Percentiles rank a stretch among this genome's conserved stretches.
These are phyloP conservation scores for Allacma fusca DNA, from an alignment of 2,888 invertebrate species.

Conservation along the genomic window DNA sequence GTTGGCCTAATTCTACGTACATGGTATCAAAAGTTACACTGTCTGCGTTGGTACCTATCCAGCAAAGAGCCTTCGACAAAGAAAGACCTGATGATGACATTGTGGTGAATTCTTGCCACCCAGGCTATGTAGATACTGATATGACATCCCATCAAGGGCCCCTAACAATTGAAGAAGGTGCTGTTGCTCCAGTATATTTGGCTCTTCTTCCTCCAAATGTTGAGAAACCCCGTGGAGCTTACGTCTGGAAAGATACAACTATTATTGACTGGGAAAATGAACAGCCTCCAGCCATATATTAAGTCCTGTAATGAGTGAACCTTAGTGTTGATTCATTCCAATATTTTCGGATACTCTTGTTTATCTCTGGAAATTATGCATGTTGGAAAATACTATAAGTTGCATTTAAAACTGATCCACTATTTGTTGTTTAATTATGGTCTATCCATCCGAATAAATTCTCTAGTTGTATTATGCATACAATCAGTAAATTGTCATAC, in stretches of 20 bases:
- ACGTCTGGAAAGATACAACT: slow-evolving; percentile 71
- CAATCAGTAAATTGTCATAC: no score
- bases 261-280: slow-evolving; percentile 69
- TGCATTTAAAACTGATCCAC: no score
- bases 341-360: no score
- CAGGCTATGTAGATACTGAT: slow-evolving; percentile 81
- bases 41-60: slow-evolving; percentile 73
- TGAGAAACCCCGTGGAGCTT: slow-evolving; percentile 70
- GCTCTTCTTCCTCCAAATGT: slow-evolving; percentile 68
- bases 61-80: slow-evolving; percentile 70
- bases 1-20: slow-evolving; percentile 75
- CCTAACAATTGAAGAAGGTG: slow-evolving; percentile 70
- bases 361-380: no score
- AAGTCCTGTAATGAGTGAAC: no score
- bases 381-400: no score
- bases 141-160: slow-evolving; percentile 76
- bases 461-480: no score
- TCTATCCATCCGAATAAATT: no score
- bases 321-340: no score
- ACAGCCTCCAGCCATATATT: background rate
- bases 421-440: no score
- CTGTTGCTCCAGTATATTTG: slow-evolving; percentile 70
- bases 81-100: slow-evolving; percentile 69
- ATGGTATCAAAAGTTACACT: slow-evolving; percentile 78
- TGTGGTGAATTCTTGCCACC: slow-evolving; percentile 76